These are phyloP conservation scores for Brenthis daphne DNA, from an alignment of 2,888 invertebrate species.

Conservation along the genomic window DNA sequence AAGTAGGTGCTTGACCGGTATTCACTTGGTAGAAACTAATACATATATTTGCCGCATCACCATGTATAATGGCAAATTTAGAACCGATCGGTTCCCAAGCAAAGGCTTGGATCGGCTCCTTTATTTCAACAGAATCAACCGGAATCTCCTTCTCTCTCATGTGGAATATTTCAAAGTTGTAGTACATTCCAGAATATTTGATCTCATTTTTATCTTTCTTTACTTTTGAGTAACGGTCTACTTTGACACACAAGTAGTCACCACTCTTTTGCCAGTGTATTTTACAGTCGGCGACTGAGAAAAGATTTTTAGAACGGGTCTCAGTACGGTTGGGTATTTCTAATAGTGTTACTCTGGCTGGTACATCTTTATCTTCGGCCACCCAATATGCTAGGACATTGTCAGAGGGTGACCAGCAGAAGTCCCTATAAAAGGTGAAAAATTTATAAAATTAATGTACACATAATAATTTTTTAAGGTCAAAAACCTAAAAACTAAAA, in stretches of 20 bases:
- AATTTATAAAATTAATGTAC: neutral
- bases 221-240: conserved; percentile 90
- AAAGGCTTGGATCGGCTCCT: conserved; percentile 95
- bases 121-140: conserved; percentile 98
- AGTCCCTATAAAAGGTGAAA: conserved; percentile 84
- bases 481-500: too few species aligned
- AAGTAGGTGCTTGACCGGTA: conserved; percentile 93
- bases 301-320: conserved; percentile 95
- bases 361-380: conserved; percentile 97
- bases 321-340: conserved; percentile 95
- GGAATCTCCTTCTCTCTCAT: conserved; percentile 99
- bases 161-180: conserved; percentile 99
- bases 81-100: conserved; percentile 99
- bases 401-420: conserved; percentile 99
- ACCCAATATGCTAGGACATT: conserved; percentile 99
- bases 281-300: conserved; percentile 98
- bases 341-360: conserved; percentile 95
- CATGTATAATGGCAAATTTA: conserved; percentile 98
- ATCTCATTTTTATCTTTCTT: conserved; percentile 96
- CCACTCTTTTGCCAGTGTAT: conserved; percentile 99
- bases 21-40: conserved; percentile 96
- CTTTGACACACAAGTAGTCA: conserved; percentile 97
- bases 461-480: too few species aligned
- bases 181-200: conserved; percentile 98
- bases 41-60: conserved; percentile 90